Conservation (phyloP, 2,113 vertebrate species). For the Dryoscopus gambensis region DNA sequence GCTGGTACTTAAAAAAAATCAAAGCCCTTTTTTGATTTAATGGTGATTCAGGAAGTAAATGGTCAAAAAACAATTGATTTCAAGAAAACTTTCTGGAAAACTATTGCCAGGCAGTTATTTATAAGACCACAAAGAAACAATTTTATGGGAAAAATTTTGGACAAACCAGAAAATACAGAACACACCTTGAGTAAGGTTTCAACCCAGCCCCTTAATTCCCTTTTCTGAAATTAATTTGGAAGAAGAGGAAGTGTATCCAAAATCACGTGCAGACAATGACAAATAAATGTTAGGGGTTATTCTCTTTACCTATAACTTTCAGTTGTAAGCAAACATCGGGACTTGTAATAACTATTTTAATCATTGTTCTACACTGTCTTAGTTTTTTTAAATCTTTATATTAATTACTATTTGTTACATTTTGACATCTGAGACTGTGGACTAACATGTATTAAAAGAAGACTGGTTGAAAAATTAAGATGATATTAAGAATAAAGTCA, state of each 20-base stretch:
- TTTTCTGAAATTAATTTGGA: background rate
- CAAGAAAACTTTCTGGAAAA: background rate
- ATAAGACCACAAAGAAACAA: background rate
- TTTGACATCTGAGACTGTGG: background rate
- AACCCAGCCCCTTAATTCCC: background rate
- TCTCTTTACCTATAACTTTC: background rate
- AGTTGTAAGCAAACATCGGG: background rate
- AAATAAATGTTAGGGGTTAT: background rate
- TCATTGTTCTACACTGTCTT: background rate
- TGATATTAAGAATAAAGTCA: background rate
- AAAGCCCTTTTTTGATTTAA: background rate
- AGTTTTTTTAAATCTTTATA: background rate
- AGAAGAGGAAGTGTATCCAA: background rate
- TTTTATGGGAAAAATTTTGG: background rate
- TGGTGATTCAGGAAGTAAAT: background rate
- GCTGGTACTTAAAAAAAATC: background rate
- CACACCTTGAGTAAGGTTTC: background rate
- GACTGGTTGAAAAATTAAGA: background rate
- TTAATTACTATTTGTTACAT: background rate
- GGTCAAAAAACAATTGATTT: background rate
- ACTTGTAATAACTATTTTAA: background rate
- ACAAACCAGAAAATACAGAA: background rate
- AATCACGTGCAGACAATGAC: background rate
- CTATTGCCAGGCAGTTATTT: background rate
- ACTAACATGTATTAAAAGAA: background rate